Evolutionary conservation across 37 sponge, comb jelly and placozoan species (phyloP).

Genomic region (Mnemiopsis leidyi): DNA sequence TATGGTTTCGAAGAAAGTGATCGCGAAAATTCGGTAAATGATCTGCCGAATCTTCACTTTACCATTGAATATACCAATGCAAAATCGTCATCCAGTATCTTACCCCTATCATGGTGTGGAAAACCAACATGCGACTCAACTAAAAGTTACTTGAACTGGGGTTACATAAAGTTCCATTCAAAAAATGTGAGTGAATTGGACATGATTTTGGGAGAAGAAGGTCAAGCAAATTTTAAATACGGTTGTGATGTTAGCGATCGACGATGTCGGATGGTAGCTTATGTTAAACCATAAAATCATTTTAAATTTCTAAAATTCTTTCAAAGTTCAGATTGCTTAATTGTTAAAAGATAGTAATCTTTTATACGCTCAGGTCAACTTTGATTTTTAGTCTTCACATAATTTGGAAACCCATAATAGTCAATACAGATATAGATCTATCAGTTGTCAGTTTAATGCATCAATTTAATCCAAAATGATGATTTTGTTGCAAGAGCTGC

Average conservation of each 20-base stretch:
- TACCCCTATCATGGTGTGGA: background rate
- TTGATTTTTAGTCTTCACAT: too few species aligned
- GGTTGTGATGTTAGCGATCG: too few species aligned
- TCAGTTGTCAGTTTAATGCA: too few species aligned
- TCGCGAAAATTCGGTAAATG: background rate
- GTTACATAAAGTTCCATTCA: background rate
- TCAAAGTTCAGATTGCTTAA: too few species aligned
- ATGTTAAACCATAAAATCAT: background rate
- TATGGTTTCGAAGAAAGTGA: background rate
- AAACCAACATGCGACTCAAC: background rate
- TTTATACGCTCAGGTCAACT: too few species aligned
- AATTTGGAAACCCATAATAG: too few species aligned
- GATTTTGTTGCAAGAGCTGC: too few species aligned
- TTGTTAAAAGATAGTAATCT: too few species aligned
- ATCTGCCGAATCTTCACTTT: background rate
- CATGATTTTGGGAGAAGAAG: background rate
- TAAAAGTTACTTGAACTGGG: background rate
- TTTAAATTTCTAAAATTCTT: too few species aligned
- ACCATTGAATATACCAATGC: background rate
- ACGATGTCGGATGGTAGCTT: background rate
- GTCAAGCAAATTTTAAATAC: background rate
- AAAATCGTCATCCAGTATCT: background rate
- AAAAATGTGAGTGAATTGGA: background rate
- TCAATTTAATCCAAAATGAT: too few species aligned
- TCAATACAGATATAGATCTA: too few species aligned